Conservation (phyloP, 2,888 invertebrate genomes). For the Phrixothrix hirtus region DNA sequence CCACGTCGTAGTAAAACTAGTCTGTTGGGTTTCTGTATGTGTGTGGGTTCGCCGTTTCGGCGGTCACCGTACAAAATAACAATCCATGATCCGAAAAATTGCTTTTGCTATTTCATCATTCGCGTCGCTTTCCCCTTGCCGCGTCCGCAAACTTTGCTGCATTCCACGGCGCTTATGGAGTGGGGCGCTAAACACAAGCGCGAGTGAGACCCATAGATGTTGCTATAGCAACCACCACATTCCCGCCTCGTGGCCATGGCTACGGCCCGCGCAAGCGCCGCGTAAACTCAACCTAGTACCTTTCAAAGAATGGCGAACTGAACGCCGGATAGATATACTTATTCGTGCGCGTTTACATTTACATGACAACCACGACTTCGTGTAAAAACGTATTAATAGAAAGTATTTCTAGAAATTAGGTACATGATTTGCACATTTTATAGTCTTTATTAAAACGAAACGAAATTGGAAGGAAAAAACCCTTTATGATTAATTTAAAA, state of each 20-base stretch:
- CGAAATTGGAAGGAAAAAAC: too few species aligned
- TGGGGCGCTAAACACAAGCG: conserved; percentile 23
- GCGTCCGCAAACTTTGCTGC: conserved; percentile 34
- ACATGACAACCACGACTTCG: too few species aligned
- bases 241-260: conserved; percentile 59
- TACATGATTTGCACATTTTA: too few species aligned
- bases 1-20: conserved; percentile 7
- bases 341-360: conserved; percentile 1
- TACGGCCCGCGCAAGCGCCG: conserved; percentile 45
- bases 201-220: conserved; percentile 41
- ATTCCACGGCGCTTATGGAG: conserved; percentile 31
- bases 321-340: conserved; percentile 13
- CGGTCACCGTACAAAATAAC: conserved; percentile 40
- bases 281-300: conserved; percentile 26
- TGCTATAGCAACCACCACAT: conserved; percentile 57
- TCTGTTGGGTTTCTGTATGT: conserved; percentile 10
- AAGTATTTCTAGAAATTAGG: too few species aligned
- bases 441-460: too few species aligned
- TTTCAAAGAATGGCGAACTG: conserved; percentile 27
- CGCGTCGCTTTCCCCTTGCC: conserved; percentile 32
- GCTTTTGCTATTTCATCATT: conserved; percentile 43
- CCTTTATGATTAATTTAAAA: too few species aligned
- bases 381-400: too few species aligned
- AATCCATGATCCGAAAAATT: conserved; percentile 45
- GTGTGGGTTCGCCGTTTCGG: conserved; percentile 27